Conservation (phyloP, 2,888 invertebrate genomes). For the Alloplasta piceator region DNA sequence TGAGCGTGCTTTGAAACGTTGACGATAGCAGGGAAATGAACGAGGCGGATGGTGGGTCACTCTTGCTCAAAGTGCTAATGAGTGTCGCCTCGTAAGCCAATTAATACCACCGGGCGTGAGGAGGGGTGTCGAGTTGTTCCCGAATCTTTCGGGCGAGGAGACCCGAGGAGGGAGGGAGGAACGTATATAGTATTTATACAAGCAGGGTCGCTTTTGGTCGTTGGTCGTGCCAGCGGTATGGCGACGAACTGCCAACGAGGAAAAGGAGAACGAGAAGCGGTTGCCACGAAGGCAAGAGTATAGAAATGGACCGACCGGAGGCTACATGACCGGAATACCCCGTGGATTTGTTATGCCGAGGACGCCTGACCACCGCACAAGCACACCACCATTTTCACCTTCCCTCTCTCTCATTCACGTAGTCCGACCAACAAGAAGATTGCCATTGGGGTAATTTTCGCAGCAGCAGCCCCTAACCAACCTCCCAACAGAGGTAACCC, state of each 20-base stretch:
- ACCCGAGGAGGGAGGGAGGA: constrained; percentile 40
- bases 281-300: constrained; percentile 66
- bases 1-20: constrained; percentile 27
- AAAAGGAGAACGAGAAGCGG: constrained; percentile 49
- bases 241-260: constrained; percentile 62
- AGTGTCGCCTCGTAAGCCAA: constrained; percentile 84
- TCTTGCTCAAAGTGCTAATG: constrained; percentile 83
- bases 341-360: constrained; percentile 82
- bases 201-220: constrained; percentile 34
- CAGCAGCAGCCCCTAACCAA: constrained; percentile 45
- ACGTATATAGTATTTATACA: constrained; percentile 26
- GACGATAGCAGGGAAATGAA: constrained; percentile 34
- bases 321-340: constrained; percentile 83
- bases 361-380: constrained; percentile 80
- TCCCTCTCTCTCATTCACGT: constrained; percentile 39
- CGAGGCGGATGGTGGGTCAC: constrained; percentile 65
- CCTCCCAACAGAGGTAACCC: constrained; percentile 35
- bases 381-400: constrained; percentile 63
- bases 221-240: constrained; percentile 41
- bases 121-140: constrained; percentile 32
- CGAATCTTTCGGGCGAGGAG: constrained; percentile 31
- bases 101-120: constrained; percentile 78
- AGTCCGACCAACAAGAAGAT: constrained; percentile 34
- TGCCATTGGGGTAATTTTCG: constrained; percentile 45
- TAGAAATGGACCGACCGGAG: constrained; percentile 68